A percentile compares a stretch with the other conserved stretches of the same genome.
Conservation (phyloP, 2,113 vertebrate species). For the Ellobius talpinus region DNA sequence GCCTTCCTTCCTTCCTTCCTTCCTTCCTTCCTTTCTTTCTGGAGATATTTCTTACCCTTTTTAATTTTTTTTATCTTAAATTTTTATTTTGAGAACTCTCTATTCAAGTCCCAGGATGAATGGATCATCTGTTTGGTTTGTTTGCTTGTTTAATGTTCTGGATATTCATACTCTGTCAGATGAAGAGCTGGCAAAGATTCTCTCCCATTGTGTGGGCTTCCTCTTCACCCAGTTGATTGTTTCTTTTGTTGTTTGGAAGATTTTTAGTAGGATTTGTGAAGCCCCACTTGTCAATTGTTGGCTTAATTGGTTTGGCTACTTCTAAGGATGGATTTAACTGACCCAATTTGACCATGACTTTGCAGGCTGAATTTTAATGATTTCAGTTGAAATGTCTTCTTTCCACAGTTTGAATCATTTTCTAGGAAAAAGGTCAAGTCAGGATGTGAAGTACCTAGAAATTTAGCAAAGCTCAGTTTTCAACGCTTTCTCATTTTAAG, state of each 20-base stretch:
- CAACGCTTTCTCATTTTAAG: background rate
- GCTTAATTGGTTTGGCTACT: slow-evolving; percentile 73
- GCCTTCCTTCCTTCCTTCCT: too few relatives aligned
- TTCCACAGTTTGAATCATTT: slow-evolving; percentile 60
- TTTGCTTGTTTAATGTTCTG: background rate
- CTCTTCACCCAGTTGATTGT: background rate
- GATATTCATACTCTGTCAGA: background rate
- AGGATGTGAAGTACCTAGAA: slow-evolving; percentile 42
- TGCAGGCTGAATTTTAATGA: slow-evolving; percentile 76
- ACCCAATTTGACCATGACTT: slow-evolving; percentile 73
- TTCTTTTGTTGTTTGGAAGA: background rate
- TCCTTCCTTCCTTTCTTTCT: background rate
- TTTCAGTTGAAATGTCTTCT: slow-evolving; percentile 60
- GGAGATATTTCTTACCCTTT: background rate
- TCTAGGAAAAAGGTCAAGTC: slow-evolving; percentile 53
- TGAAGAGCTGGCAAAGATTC: background rate
- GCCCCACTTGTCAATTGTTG: background rate
- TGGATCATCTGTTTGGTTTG: background rate
- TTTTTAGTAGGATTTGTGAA: background rate
- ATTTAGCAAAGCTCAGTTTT: slow-evolving; percentile 33
- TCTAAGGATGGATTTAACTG: slow-evolving; percentile 71
- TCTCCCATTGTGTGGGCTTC: background rate
- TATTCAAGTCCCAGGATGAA: background rate
- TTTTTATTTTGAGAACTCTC: background rate
- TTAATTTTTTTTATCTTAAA: background rate